Base-by-base conservation (phyloP, 1,140 invertebrate species). In the Drosophila gunungcola region DNA sequence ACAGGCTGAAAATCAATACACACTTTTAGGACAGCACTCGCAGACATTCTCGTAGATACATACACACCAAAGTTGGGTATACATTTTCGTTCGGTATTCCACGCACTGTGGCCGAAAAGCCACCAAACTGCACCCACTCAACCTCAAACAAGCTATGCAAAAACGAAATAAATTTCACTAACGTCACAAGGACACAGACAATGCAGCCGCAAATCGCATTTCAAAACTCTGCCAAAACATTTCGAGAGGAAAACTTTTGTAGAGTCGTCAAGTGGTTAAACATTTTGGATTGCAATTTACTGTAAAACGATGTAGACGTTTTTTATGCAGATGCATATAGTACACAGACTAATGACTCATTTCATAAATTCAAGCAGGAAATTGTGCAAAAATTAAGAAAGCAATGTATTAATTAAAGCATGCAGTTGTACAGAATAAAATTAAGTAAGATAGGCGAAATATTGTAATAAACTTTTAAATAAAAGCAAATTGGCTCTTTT, bases 1-100 rank as follows among this genome's bases (percentile, higher is more conserved):
- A 61, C 56, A 54, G 55, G 25, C 52, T 73, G 61, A 78, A 78
- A 78, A 78, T 78, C 76, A 78, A 78, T 78, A 78, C 67, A 45
- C 25, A 65, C 73, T 77, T 76, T 68, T 36, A 48, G 73, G 55
- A 63, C 49, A 76, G 13, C 36, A 34, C 43, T 42, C 49, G 38
- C 45, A 42, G 21, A 68, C 45, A 38, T 43, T 27, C 21, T 25
- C 16, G 9, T 51, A 74, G 58, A 63, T 73, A 69, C 45, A 67
- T 21, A 21, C 34, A 51, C 41, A 70, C 67, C 46, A 70, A 57
- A 36, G 43, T 38, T 34, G n/a, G 43, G 34, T 49, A 49, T 42
- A 70, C 68, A 70, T 57, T 57, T 49, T 57, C 65, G 57, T 41
- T 72, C n/a, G 10, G 27, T n/a, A 36, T 56, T 70, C 12, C 60